Conservation (phyloP, 1,140 invertebrate species). For the Drosophila pandora region DNA sequence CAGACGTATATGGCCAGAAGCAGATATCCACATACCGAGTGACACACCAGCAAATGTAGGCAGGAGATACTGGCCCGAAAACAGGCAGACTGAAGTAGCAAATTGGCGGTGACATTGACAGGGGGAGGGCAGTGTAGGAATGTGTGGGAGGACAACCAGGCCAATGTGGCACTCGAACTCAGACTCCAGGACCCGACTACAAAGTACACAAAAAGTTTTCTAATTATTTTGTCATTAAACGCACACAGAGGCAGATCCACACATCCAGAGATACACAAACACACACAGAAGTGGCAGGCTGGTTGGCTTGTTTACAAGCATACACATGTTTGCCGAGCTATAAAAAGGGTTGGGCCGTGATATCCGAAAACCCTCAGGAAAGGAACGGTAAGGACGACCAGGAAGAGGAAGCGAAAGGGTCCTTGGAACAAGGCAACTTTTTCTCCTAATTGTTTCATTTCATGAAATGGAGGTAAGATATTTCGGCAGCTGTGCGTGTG, state of each 20-base stretch:
- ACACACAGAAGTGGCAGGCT: conserved; percentile 8
- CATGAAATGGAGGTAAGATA: conserved; percentile 81
- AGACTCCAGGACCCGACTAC: conserved; percentile 51
- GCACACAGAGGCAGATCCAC: conserved; percentile 57
- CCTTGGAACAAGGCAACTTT: conserved; percentile 75
- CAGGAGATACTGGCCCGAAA: neutral
- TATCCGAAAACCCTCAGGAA: conserved; percentile 66
- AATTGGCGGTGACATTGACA: conserved; percentile 80
- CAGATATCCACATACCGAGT: conserved; percentile 14
- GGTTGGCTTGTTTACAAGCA: conserved; percentile 72
- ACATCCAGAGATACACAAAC: conserved; percentile 9
- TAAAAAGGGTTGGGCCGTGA: conserved; percentile 80
- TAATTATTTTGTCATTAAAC: conserved; percentile 83
- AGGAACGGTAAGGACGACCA: neutral
- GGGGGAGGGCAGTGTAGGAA: conserved; percentile 21
- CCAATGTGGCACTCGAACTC: conserved; percentile 28
- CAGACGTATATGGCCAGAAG: conserved; percentile 44
- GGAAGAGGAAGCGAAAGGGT: conserved; percentile 27
- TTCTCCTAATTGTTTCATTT: conserved; percentile 82
- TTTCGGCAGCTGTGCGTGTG: conserved; percentile 81
- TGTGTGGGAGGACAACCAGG: conserved; percentile 21
- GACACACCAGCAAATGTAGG: conserved; percentile 3
- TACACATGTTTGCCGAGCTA: conserved; percentile 78
- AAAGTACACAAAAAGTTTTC: conserved; percentile 83
- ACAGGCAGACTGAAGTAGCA: conserved; percentile 52